Percentiles rank a stretch among this genome's conserved stretches.
These are phyloP conservation scores for Oryzias javanicus DNA, from an alignment of 2,113 vertebrate species.

Conservation along the genomic window DNA sequence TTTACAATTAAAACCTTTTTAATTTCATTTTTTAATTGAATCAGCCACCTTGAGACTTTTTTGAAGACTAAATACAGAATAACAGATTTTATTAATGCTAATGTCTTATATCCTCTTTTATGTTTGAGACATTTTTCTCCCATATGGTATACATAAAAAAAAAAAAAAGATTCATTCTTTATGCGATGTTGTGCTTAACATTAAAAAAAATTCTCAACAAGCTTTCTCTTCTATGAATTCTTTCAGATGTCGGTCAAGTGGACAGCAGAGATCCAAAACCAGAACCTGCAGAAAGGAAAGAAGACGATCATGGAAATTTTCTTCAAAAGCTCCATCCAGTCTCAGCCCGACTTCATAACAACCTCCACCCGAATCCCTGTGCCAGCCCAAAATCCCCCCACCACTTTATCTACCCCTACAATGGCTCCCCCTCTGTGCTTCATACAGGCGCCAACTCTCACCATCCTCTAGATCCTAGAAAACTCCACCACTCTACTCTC, in stretches of 20 bases:
- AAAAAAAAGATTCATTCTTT: too few species aligned
- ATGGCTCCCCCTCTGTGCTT: conserved; percentile 60
- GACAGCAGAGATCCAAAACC: conserved; percentile 57
- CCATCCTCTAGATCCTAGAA: conserved; percentile 60
- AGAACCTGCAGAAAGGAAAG: conserved; percentile 41
- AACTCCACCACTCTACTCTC: conserved; percentile 59
- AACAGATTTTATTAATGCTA: too few species aligned
- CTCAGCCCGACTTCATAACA: conserved; percentile 49
- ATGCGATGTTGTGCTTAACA: too few species aligned
- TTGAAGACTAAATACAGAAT: too few species aligned
- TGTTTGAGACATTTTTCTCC: background rate
- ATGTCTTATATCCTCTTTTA: too few species aligned
- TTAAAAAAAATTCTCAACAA: background rate
- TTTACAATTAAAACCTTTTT: too few species aligned
- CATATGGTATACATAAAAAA: background rate
- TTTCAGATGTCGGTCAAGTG: conserved; percentile 56
- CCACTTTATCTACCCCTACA: conserved; percentile 62
- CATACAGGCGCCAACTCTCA: conserved; percentile 59
- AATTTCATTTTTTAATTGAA: too few species aligned
- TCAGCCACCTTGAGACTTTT: too few species aligned
- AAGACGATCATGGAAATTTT: conserved; percentile 53
- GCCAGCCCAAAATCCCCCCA: conserved; percentile 57
- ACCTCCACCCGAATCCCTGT: conserved; percentile 47
- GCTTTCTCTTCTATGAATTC: background rate
- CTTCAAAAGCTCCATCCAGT: conserved; percentile 58